These are phyloP conservation scores for Encarsia formosa DNA, from an alignment of 2,888 invertebrate genomes.

Conservation along the genomic window DNA sequence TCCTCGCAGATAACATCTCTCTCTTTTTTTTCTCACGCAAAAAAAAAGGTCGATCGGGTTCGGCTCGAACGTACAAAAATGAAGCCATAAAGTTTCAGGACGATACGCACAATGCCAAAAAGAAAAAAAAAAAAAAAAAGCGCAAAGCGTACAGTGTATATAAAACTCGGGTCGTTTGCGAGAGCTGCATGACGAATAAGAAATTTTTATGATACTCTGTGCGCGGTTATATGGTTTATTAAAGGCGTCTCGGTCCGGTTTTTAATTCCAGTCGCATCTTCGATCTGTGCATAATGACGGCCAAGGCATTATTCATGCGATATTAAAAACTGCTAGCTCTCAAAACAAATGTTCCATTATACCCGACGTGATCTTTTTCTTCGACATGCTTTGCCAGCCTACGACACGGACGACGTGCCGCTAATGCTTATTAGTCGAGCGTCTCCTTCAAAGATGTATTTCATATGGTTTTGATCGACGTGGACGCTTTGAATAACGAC, in stretches of 20 bases:
- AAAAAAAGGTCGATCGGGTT: no score
- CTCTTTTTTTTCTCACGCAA: no score
- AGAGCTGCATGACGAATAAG: constrained; percentile 22
- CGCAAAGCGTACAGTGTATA: no score
- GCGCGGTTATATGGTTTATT: constrained; percentile 22
- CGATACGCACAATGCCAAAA: no score
- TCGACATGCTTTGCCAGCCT: constrained; percentile 27
- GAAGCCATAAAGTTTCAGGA: no score
- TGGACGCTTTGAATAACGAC: constrained; percentile 14
- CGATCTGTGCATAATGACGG: constrained; percentile 25
- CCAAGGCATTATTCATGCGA: constrained; percentile 24
- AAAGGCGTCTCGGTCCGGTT: constrained; percentile 10
- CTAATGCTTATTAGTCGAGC: constrained; percentile 15
- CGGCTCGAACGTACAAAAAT: no score
- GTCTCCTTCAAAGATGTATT: constrained; percentile 14
- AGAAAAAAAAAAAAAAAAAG: no score
- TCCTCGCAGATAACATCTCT: no score
- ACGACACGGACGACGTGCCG: constrained; percentile 22
- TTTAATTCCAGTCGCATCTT: constrained; percentile 23
- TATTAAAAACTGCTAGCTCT: constrained; percentile 25
- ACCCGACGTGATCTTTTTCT: constrained; percentile 24
- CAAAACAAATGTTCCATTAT: constrained; percentile 15
- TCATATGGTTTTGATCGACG: constrained; percentile 26
- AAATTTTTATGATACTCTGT: constrained; percentile 24
- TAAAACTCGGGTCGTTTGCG: no score